These are phyloP conservation scores for Morinoia aosen DNA, from an alignment of 2,888 invertebrate species.

Conservation along the genomic window DNA sequence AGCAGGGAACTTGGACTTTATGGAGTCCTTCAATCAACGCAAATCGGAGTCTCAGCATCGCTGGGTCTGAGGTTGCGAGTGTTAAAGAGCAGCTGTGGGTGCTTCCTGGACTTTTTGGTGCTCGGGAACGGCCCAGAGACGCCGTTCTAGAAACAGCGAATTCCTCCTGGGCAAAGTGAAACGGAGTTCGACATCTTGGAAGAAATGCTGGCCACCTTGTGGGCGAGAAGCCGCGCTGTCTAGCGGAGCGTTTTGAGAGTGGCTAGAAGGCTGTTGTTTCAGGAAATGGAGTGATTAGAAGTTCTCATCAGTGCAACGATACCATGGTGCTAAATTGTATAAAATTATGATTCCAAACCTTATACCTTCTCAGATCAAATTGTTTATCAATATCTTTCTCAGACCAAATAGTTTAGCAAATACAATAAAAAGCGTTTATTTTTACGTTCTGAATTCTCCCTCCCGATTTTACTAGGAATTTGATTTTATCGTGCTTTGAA, in stretches of 20 bases:
- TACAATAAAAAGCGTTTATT: no score
- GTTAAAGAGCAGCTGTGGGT: neutral
- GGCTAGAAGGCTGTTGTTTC: neutral
- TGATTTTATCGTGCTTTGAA: no score
- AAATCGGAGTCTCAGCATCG: conserved; percentile 1
- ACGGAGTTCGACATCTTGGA: neutral
- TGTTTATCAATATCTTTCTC: no score
- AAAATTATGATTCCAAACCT: neutral
- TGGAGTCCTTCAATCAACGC: conserved; percentile 34
- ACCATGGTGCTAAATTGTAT: neutral
- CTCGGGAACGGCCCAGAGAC: neutral
- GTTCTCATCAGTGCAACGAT: neutral
- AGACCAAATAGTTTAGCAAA: no score
- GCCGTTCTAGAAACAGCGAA: neutral
- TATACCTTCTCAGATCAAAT: neutral
- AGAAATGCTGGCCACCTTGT: neutral
- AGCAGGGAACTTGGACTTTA: neutral
- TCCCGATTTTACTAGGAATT: no score
- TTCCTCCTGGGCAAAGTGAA: neutral
- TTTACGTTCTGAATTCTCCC: no score
- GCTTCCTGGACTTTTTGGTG: neutral
- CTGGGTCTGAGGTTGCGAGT: neutral
- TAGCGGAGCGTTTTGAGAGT: neutral
- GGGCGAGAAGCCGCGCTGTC: neutral
- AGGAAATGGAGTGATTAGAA: neutral